Base-by-base conservation (phyloP, 2,113 vertebrate genomes). In the Oriolus oriolus region DNA sequence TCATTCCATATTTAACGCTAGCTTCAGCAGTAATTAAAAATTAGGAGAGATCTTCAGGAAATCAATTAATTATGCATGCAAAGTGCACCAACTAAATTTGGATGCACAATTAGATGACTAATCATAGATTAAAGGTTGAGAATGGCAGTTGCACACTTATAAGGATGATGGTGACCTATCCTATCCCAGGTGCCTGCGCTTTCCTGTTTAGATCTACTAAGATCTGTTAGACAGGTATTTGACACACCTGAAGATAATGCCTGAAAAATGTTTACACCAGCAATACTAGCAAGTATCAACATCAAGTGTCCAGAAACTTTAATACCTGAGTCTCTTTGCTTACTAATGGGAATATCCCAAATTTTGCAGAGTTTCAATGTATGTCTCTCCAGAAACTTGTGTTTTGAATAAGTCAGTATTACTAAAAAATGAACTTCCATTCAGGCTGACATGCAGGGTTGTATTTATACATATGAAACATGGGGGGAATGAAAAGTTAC, bases 1-100 rank as follows among this genome's bases (percentile, higher is more conserved):
- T 95, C 63, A 52, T 82, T 96, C 71, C 81, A 76, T 96, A 91
- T 96, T 96, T 96, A 97, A 97, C 53, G 52, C 90, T 89, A 91
- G 68, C 88, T 93, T 88, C 87, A 77, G 69, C 73, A 65, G 70
- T 94, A 94, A 96, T 96, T 96, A 96, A 96, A 94, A 96, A 95
- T 92, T 93, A 97, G 80, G 64, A 83, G 60, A 94, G 41, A 86
- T 91, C 89, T 89, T 94, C 92, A 95, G 93, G 89, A 96, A 90
- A 93, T 87, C 79, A 95, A 91, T 93, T 95, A 93, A 93, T 96
- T 95, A 96, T 96, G 85, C 86, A 96, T 96, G 96, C 60, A 91
- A 94, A 95, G 94, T 89, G 70, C 69, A 86, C 88, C 87, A 89
- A 50, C 95, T 97, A 91, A 93, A 95, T 96, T 96, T 96, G 84